These are phyloP conservation scores for Pristionchus entomophagus DNA, from an alignment of 2,888 invertebrate species.

Conservation along the genomic window DNA sequence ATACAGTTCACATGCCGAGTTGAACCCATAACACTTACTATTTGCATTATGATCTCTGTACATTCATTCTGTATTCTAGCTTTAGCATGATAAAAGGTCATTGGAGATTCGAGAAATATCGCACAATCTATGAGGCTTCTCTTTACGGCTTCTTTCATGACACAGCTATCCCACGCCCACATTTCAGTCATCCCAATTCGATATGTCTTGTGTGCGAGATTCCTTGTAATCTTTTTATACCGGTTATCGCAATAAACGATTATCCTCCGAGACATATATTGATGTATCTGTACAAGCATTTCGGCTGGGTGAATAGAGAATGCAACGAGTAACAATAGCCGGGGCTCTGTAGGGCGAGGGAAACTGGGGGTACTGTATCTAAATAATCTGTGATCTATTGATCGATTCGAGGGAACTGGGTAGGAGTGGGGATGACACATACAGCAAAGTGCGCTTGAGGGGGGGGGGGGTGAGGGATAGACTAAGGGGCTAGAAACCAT, in stretches of 20 bases:
- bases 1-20: background rate
- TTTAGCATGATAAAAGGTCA: background rate
- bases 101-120: slow-evolving; percentile 3
- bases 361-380: slow-evolving; percentile 3
- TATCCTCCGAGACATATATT: slow-evolving; percentile 41
- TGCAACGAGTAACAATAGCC: background rate
- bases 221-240: slow-evolving; percentile 24
- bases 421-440: slow-evolving; percentile 15
- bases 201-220: background rate
- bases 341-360: background rate
- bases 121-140: background rate
- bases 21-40: background rate
- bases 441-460: background rate
- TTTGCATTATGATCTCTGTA: too few relatives aligned
- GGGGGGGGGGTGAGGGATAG: background rate
- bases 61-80: background rate
- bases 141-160: slow-evolving; percentile 1
- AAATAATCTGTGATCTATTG: slow-evolving; percentile 19
- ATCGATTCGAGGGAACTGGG: slow-evolving; percentile 27
- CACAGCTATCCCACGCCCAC: slow-evolving; percentile 8
- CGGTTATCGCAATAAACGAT: slow-evolving; percentile 4
- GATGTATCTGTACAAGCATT: slow-evolving; percentile 35
- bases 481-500: slow-evolving; percentile 26
- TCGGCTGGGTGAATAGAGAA: background rate
- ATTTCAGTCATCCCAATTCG: background rate